Evolutionary conservation across 2,888 invertebrate species (phyloP), one percentile per base, ranked within the genome.

Genomic region (Pseudococcus viburni): DNA sequence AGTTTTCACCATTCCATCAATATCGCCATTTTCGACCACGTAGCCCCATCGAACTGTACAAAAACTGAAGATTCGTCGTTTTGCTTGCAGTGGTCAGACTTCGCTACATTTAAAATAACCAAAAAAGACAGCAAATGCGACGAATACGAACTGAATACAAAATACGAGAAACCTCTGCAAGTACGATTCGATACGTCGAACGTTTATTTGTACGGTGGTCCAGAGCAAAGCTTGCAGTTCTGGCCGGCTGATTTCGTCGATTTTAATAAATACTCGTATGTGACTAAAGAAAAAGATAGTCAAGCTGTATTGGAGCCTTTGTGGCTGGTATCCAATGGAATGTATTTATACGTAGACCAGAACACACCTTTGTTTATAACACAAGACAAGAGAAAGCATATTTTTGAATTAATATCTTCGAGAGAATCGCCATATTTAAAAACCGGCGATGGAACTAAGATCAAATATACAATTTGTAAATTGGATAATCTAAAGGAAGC

Each of bases 261-360:
- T 17, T 92, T 93, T 19, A 90, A 93, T 8, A 93, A 94, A 89
- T 94, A 93, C 90, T 93, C 94, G 0, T 94, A 94, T 89, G 91
- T 94, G 0, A 93, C 94, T 0, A 94, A 93, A 89, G 93, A 93
- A 90, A 91, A 91, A 0, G 93, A 93, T 89, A 93, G 93, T 90
- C 91, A 93, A 0, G 94, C 94, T 0, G 92, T 94, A 0, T 92
- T 93, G 3, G 95, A 95, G 90, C 93, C 94, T 84, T 95, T 95
- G 90, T 95, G 96, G 95, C 92, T 96, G 26, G 95, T 94, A 90
- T 95, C 95, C 0, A 93, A 92, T 17, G 96, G 96, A 0, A 92
- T 94, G 80, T 95, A 94, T 90, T 92, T 96, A 84, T 93, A 93
- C 90, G 94, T 95, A 0, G 93, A 94, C 86, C 93, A 94, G 0